These are phyloP conservation scores for Eulimnadia texana DNA, from an alignment of 1,140 invertebrate species.

Conservation along the genomic window DNA sequence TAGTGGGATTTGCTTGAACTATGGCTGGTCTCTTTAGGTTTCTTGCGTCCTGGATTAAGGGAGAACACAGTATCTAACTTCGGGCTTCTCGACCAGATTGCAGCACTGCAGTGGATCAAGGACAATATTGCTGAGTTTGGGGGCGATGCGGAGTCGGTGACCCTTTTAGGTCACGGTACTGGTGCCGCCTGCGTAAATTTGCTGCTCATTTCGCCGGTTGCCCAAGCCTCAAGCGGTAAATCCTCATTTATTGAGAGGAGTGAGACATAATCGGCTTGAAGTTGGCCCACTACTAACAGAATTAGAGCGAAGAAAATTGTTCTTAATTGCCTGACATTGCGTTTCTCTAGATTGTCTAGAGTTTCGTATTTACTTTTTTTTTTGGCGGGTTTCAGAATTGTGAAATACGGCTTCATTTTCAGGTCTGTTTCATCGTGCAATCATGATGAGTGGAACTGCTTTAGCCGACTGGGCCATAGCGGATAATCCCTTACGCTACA, in stretches of 20 bases:
- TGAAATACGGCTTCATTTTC: no score
- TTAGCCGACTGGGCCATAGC: slow-evolving; percentile 77
- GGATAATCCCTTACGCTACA: slow-evolving; percentile 58
- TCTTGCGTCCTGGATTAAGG: slow-evolving; percentile 54
- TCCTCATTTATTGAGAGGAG: background rate
- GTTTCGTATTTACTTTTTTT: no score
- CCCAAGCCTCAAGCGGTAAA: slow-evolving; percentile 18
- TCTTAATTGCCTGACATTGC: no score
- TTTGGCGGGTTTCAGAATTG: no score
- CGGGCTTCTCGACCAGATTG: slow-evolving; percentile 73
- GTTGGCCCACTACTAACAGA: background rate
- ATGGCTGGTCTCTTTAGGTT: slow-evolving; percentile 58
- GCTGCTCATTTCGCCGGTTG: slow-evolving; percentile 68
- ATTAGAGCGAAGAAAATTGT: no score
- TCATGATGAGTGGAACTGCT: slow-evolving; percentile 87
- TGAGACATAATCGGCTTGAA: background rate
- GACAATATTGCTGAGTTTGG: slow-evolving; percentile 36
- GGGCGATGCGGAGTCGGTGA: slow-evolving; percentile 43
- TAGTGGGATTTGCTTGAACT: no score
- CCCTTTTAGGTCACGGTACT: slow-evolving; percentile 83
- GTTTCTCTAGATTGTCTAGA: no score
- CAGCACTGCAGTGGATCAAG: slow-evolving; percentile 71
- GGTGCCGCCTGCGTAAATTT: slow-evolving; percentile 84
- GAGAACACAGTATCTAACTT: slow-evolving; percentile 64
- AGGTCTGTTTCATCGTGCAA: slow-evolving; percentile 78